Conservation (phyloP, 2,113 vertebrate species). For the Triplophysa dalaica region DNA sequence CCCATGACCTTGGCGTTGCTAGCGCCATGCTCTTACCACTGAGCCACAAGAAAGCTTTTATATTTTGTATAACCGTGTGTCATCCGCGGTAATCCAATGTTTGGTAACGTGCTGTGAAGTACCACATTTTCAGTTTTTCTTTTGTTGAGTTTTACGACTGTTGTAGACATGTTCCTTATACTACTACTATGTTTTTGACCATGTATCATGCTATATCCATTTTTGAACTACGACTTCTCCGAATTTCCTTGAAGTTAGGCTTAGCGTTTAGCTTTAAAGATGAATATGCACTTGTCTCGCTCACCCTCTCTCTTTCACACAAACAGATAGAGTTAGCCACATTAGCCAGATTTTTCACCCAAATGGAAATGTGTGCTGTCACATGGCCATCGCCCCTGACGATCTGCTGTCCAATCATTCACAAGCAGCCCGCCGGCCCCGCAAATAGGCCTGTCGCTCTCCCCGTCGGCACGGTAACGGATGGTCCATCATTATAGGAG, state of each 20-base stretch:
- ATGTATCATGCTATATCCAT: too few relatives aligned
- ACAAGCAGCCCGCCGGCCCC: slow-evolving; percentile 63
- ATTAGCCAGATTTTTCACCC: slow-evolving; percentile 78
- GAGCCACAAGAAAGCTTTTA: too few relatives aligned
- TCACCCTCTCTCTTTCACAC: slow-evolving; percentile 47
- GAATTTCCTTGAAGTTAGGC: slow-evolving; percentile 1
- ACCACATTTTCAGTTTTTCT: too few relatives aligned
- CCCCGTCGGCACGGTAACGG: slow-evolving; percentile 76
- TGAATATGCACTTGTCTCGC: slow-evolving; percentile 58
- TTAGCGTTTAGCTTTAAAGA: slow-evolving; percentile 63
- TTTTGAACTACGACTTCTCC: too few relatives aligned
- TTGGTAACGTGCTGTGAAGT: too few relatives aligned
- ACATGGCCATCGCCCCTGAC: slow-evolving; percentile 71
- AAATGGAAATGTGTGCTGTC: slow-evolving; percentile 80
- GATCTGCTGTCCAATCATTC: slow-evolving; percentile 77
- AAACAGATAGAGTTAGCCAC: slow-evolving; percentile 59
- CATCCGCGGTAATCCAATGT: too few relatives aligned
- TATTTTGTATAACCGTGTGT: too few relatives aligned
- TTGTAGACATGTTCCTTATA: too few relatives aligned
- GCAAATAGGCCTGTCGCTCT: slow-evolving; percentile 81
- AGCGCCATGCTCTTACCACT: too few relatives aligned
- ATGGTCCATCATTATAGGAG: slow-evolving; percentile 72
- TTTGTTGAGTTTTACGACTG: too few relatives aligned
- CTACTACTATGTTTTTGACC: too few relatives aligned
- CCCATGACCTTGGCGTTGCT: too few relatives aligned